Base-by-base conservation (phyloP, 2,888 invertebrate genomes). In the Cheilosia vernalis region DNA sequence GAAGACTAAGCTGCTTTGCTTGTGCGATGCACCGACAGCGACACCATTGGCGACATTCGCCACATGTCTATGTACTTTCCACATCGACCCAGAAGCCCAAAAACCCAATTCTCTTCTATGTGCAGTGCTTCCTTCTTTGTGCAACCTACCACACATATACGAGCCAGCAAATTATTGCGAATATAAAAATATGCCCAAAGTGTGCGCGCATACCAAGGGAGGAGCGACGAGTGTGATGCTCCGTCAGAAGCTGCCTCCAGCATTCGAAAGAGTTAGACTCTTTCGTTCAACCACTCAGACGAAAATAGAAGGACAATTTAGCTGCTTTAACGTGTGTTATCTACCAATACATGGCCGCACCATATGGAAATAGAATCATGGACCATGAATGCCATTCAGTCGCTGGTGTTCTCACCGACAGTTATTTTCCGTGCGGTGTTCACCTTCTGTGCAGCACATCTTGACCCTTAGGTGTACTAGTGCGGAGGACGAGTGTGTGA, bases 221-320 rank as follows among this genome's bases (percentile, higher is more conserved):
- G 3, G 40, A 15, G 13, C 27, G 63, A 56, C 33, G 44, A 49
- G 44, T 44, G 17, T 42, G 51, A 67, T 60, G 33, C 79, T 73
- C 42, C 42, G 60, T 67, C 66, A 61, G 30, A 63, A 63, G 42
- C 61, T 53, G 61, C 74, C 74, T 69, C 47, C 47, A 56, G 80
- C 69, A 24, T 69, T 76, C 42, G 27, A 80, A 53, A 40, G 73
- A 51, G 58, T 58, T 73, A 73, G 72, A 42, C 79, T 66, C 80
- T 72, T 78, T 9, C 63, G 63, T 69, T 83, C 72, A 66, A 33
- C 55, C 69, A 74, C 64, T 85, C 84, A 76, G 74, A 78, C 79
- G 61, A 79, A 83, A 79, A 83, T 83, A 85, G 70, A 85, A 80
- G 76, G 80, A 76, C 70, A 85, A 47, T 67, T 72, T 64, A 77